Conservation (phyloP, 2,797 vertebrate genomes). For the Poliocrania exsul region DNA sequence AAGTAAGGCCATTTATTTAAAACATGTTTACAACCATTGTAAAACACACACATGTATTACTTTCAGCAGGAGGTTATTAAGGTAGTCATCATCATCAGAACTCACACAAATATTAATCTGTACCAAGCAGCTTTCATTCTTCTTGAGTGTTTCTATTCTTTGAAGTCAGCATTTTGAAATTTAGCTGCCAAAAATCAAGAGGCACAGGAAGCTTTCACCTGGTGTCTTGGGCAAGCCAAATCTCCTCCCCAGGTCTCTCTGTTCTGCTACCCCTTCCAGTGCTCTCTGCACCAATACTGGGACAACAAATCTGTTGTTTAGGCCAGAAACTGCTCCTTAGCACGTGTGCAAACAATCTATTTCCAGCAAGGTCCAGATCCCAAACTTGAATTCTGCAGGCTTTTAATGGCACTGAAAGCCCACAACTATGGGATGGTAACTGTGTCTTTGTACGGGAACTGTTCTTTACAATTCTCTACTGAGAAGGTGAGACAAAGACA, state of each 20-base stretch:
- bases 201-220: background rate
- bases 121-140: background rate
- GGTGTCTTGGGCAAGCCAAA: background rate
- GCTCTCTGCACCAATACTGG: background rate
- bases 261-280: background rate
- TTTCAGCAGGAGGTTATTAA: background rate
- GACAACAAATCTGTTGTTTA: background rate
- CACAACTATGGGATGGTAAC: background rate
- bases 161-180: background rate
- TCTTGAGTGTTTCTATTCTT: background rate
- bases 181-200: background rate
- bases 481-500: background rate
- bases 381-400: background rate
- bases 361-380: background rate
- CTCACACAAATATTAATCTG: background rate
- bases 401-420: background rate
- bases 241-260: background rate
- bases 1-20: background rate
- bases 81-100: background rate
- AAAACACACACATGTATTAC: background rate
- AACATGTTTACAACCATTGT: background rate
- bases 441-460: background rate
- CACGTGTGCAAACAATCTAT: background rate
- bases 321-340: background rate
- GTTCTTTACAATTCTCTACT: rapidly evolving